These are phyloP conservation scores for Sebastiscus albofasciatus DNA, from an alignment of 2,797 vertebrate species.

Conservation along the genomic window DNA sequence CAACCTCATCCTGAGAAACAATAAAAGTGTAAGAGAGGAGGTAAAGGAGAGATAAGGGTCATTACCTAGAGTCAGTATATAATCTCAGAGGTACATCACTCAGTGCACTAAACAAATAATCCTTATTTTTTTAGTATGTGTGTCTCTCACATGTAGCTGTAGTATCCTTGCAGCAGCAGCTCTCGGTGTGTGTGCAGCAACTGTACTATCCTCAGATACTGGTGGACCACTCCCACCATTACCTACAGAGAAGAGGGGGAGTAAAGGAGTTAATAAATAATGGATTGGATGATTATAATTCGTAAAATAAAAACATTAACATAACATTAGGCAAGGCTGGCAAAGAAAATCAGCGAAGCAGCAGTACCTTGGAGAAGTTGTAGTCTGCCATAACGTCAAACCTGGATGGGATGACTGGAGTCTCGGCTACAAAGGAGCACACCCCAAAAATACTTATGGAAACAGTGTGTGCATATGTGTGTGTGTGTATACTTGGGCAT, in stretches of 20 bases:
- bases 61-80: neutral
- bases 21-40: neutral
- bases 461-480: neutral
- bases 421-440: slow-evolving; percentile 76
- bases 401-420: slow-evolving; percentile 81
- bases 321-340: neutral
- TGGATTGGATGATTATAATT: neutral
- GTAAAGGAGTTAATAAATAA: neutral
- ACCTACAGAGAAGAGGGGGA: slow-evolving; percentile 70
- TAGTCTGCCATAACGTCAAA: slow-evolving; percentile 90
- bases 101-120: neutral
- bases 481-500: neutral
- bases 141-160: slow-evolving; percentile 88
- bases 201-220: slow-evolving; percentile 84
- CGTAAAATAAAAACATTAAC: neutral
- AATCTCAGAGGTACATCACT: neutral
- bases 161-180: slow-evolving; percentile 86
- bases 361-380: slow-evolving; percentile 86
- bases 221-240: slow-evolving; percentile 85
- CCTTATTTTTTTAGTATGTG: neutral
- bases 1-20: slow-evolving; percentile 74
- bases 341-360: neutral
- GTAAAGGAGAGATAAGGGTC: neutral
- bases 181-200: slow-evolving; percentile 82
- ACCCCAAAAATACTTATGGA: neutral